These are phyloP conservation scores for Anolis sagrei DNA, from an alignment of 2,113 vertebrate genomes.

Conservation along the genomic window DNA sequence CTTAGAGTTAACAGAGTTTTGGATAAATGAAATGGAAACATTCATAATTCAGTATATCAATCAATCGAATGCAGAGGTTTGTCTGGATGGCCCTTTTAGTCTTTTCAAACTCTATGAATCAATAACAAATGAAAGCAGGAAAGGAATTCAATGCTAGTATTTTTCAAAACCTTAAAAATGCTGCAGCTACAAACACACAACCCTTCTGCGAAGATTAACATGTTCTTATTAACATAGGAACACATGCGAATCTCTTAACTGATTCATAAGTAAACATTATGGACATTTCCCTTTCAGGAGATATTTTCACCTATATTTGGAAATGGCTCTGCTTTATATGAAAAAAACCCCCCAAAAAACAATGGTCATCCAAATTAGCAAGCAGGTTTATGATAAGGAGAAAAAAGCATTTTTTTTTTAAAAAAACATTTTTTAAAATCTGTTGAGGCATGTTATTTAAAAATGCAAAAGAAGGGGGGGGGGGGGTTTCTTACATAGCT, in stretches of 20 bases:
- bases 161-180: constrained; percentile 25
- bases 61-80: too few relatives aligned
- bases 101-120: too few relatives aligned
- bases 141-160: constrained; percentile 8
- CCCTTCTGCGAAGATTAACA: constrained; percentile 37
- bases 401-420: not conserved
- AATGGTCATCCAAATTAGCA: constrained; percentile 31
- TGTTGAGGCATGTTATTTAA: not conserved
- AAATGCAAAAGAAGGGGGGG: too few relatives aligned
- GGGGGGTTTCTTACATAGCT: too few relatives aligned
- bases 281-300: constrained; percentile 36
- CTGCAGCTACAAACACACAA: constrained; percentile 25
- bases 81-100: too few relatives aligned
- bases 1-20: constrained; percentile 24
- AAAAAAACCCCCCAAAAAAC: constrained; percentile 36
- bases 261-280: constrained; percentile 36
- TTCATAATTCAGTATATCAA: constrained; percentile 43
- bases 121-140: constrained; percentile 12
- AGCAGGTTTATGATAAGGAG: not conserved
- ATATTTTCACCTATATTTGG: constrained; percentile 33
- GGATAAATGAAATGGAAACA: constrained; percentile 31
- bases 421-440: not conserved
- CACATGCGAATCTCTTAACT: constrained; percentile 8
- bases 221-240: constrained; percentile 26
- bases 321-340: constrained; percentile 45